A percentile compares a stretch with the other conserved stretches of the same genome.
Conservation (phyloP, 2,797 vertebrate genomes). For the Crenuchus spilurus region DNA sequence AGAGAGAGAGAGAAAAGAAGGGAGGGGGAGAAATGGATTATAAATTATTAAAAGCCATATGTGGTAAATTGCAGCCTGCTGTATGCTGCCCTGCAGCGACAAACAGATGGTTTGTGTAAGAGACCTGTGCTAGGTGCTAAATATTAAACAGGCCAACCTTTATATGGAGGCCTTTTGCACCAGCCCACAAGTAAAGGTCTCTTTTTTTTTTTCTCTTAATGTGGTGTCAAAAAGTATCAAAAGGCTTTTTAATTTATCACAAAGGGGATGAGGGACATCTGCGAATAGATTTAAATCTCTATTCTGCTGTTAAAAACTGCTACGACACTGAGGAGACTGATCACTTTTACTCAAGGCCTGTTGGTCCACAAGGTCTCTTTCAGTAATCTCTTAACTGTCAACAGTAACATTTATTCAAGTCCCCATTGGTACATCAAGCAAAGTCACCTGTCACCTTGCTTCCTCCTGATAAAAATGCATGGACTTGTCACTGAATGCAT, state of each 20-base stretch:
- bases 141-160: slow-evolving; percentile 44
- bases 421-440: background rate
- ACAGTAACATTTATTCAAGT: background rate
- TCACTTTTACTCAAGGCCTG: background rate
- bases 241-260: slow-evolving; percentile 17
- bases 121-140: slow-evolving; percentile 46
- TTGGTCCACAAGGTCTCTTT: background rate
- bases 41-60: slow-evolving; percentile 63
- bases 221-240: slow-evolving; percentile 1
- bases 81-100: slow-evolving; percentile 59
- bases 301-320: slow-evolving; percentile 1
- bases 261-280: background rate
- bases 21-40: slow-evolving; percentile 68
- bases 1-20: slow-evolving; percentile 5
- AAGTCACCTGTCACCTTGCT: slow-evolving; percentile 10
- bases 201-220: slow-evolving; percentile 7
- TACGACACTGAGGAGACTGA: background rate
- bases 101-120: slow-evolving; percentile 64
- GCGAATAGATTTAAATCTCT: background rate
- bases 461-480: slow-evolving; percentile 24
- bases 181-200: slow-evolving; percentile 56
- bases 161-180: slow-evolving; percentile 54
- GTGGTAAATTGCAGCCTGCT: slow-evolving; percentile 55
- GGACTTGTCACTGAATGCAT: slow-evolving; percentile 18
- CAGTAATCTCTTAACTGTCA: slow-evolving; percentile 1